Percentiles rank a stretch among this genome's conserved stretches.
phyloP scores from a whole-genome alignment of 2,888 invertebrate genomes.

The Scaptomyza reducta region DNA sequence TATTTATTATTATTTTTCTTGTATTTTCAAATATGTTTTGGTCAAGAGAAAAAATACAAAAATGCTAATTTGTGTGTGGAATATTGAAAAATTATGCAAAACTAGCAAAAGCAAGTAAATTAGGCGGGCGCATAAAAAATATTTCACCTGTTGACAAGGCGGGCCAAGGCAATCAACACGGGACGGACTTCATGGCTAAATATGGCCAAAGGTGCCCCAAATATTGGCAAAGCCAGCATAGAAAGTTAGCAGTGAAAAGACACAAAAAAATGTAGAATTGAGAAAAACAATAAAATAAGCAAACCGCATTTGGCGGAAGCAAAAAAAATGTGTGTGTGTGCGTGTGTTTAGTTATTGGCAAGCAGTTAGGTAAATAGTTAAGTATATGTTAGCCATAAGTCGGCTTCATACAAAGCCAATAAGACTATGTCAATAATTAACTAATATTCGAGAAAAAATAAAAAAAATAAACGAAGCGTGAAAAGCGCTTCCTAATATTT shows the following conservation, averaged over 20 bases:
- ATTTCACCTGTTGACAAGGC: constrained; percentile 69
- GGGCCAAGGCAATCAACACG: constrained; percentile 63
- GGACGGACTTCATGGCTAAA: constrained; percentile 35
- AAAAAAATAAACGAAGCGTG: constrained; percentile 52
- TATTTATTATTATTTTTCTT: constrained; percentile 40
- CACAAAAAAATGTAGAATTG: constrained; percentile 3
- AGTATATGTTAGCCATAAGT: constrained; percentile 20
- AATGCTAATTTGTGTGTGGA: constrained; percentile 62
- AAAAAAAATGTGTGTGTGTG: constrained; percentile 25
- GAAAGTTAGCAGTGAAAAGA: constrained; percentile 50
- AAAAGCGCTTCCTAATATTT: constrained; percentile 76
- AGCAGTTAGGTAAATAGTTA: constrained; percentile 3
- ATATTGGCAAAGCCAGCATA: constrained; percentile 45
- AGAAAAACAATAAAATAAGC: constrained; percentile 20
- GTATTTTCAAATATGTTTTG: constrained; percentile 7
- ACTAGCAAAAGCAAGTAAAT: constrained; percentile 45
- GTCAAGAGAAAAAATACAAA: constrained; percentile 39
- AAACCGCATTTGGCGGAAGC: constrained; percentile 56
- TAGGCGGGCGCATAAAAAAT: constrained; percentile 58
- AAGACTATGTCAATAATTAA: constrained; percentile 66
- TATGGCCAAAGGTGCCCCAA: constrained; percentile 63
- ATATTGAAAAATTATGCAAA: constrained; percentile 67
- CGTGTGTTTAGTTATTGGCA: constrained; percentile 32
- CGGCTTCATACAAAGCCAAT: constrained; percentile 48
- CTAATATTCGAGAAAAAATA: constrained; percentile 23